Conservation (phyloP, 2,113 vertebrate species). For the Euleptes europaea region DNA sequence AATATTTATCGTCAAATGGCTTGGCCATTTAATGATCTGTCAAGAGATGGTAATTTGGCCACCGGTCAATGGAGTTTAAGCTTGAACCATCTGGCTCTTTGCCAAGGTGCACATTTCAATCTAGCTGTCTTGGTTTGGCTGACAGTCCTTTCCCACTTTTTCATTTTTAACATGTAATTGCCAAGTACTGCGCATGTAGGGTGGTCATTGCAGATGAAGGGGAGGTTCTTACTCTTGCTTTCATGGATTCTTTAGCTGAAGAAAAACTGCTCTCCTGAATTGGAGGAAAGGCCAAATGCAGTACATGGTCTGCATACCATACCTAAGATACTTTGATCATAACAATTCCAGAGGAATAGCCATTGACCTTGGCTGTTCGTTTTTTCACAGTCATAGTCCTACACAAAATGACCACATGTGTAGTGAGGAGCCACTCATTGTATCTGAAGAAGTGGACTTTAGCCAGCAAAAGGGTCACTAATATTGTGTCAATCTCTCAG, state of each 20-base stretch:
- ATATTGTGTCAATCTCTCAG: no score
- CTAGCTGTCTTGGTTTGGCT: constrained; percentile 36
- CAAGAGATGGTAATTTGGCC: constrained; percentile 48
- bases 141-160: constrained; percentile 32
- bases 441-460: no score
- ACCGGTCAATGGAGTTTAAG: constrained; percentile 2
- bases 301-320: no score
- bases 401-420: no score
- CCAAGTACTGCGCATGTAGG: not conserved
- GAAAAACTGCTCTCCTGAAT: not conserved
- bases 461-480: no score
- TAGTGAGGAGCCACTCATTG: no score
- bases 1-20: constrained; percentile 51
- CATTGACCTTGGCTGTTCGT: no score
- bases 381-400: no score
- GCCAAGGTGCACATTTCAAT: constrained; percentile 9
- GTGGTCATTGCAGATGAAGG: not conserved
- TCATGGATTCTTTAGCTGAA: not conserved
- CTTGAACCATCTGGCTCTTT: constrained; percentile 21
- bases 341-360: no score
- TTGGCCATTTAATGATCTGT: constrained; percentile 63
- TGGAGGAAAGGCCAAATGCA: not conserved
- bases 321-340: not conserved
- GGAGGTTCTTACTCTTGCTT: not conserved
- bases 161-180: constrained; percentile 10